Conservation (phyloP, 2,113 vertebrate species). For the Sinosuthora webbiana region DNA sequence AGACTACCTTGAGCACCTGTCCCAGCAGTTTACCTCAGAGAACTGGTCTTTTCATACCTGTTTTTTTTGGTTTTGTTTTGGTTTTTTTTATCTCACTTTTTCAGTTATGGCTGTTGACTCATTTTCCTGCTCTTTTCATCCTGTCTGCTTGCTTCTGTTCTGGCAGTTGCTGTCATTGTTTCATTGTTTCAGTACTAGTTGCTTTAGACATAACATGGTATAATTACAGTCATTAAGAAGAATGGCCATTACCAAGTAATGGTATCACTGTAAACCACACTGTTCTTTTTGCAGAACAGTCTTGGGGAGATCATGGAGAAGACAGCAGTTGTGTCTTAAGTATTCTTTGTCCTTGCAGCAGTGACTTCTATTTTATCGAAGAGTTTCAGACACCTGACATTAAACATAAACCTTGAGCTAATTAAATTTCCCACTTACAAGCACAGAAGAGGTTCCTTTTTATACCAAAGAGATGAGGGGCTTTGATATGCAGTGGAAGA, state of each 20-base stretch:
- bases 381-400: not conserved
- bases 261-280: not conserved
- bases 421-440: not conserved
- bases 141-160: not conserved
- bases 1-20: not conserved
- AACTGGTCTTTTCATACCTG: not conserved
- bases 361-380: not conserved
- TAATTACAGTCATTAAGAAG: not conserved
- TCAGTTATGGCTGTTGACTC: slow-evolving; percentile 7
- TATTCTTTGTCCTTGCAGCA: not conserved
- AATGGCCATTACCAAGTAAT: not conserved
- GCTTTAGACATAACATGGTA: not conserved
- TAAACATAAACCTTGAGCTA: not conserved
- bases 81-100: slow-evolving; percentile 6
- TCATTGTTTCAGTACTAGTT: not conserved
- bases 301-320: not conserved
- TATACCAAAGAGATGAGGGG: not conserved
- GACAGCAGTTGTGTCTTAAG: not conserved
- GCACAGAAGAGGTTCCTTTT: not conserved
- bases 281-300: not conserved
- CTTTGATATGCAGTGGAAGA: not conserved
- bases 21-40: not conserved
- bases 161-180: not conserved
- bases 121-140: slow-evolving; percentile 30
- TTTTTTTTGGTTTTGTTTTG: fast-evolving